A percentile compares a stretch with the other conserved stretches of the same genome.
phyloP scores from a whole-genome alignment of 2,113 vertebrate genomes.

The Odocoileus hemionus region DNA sequence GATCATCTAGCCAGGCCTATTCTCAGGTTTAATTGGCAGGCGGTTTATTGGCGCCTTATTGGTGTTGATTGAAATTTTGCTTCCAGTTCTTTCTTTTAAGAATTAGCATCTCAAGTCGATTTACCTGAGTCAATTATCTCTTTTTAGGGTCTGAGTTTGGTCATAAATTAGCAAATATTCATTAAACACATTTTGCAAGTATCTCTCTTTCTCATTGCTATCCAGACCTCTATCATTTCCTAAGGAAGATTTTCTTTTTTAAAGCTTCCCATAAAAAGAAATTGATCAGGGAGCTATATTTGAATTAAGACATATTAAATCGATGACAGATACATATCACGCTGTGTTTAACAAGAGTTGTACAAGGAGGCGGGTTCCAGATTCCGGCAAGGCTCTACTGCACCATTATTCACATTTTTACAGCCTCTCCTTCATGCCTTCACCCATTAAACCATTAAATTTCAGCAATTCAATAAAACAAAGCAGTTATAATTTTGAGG shows the following conservation, averaged over 20 bases:
- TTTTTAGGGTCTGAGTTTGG: slow-evolving; percentile 30
- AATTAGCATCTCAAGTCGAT: slow-evolving; percentile 39
- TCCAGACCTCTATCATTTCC: slow-evolving; percentile 64
- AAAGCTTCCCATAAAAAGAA: slow-evolving; percentile 78
- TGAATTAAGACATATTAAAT: slow-evolving; percentile 90
- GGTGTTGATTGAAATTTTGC: slow-evolving; percentile 74
- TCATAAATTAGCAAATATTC: slow-evolving; percentile 72
- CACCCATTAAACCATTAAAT: slow-evolving; percentile 54
- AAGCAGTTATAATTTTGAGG: slow-evolving; percentile 58
- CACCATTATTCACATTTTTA: slow-evolving; percentile 70
- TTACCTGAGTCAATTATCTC: slow-evolving; percentile 57
- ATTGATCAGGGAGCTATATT: slow-evolving; percentile 84
- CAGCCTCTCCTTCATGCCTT: slow-evolving; percentile 68
- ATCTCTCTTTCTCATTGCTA: slow-evolving; percentile 26
- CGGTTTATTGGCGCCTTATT: slow-evolving; percentile 71
- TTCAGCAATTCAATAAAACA: slow-evolving; percentile 63
- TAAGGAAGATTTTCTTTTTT: slow-evolving; percentile 76
- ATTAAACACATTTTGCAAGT: slow-evolving; percentile 57
- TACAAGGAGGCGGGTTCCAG: slow-evolving; percentile 73
- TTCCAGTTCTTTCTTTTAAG: slow-evolving; percentile 58
- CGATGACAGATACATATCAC: slow-evolving; percentile 86
- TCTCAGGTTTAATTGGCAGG: slow-evolving; percentile 73
- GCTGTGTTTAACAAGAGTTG: slow-evolving; percentile 83
- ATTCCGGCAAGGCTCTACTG: slow-evolving; percentile 60
- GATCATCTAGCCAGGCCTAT: slow-evolving; percentile 68